These are phyloP conservation scores for Taenioides sp. DNA, from an alignment of 2,797 vertebrate genomes.

Conservation along the genomic window DNA sequence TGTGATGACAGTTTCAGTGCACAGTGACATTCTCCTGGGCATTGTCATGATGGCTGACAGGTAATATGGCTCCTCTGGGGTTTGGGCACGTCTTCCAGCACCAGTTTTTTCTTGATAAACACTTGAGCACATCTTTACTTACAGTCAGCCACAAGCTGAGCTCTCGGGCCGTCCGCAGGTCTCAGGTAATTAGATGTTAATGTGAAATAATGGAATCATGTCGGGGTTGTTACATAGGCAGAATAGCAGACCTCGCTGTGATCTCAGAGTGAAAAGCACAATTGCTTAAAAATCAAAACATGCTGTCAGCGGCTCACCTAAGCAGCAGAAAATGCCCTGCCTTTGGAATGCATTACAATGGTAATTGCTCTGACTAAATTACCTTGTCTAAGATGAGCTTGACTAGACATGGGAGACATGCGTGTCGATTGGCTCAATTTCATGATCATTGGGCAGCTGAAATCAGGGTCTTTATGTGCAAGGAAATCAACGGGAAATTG, in stretches of 20 bases:
- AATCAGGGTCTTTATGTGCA: constrained; percentile 72
- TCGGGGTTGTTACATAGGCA: constrained; percentile 59
- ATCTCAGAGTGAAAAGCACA: constrained; percentile 79
- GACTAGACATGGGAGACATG: constrained; percentile 80
- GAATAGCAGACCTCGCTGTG: constrained; percentile 59
- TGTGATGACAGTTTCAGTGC: constrained; percentile 83
- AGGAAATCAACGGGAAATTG: constrained; percentile 68
- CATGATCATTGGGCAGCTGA: constrained; percentile 85
- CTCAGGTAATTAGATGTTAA: constrained; percentile 75
- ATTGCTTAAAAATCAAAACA: constrained; percentile 93
- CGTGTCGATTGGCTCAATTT: constrained; percentile 88
- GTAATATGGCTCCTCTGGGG: constrained; percentile 71
- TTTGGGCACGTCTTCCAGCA: constrained; percentile 68
- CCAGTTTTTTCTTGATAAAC: constrained; percentile 69
- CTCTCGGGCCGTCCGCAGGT: constrained; percentile 64
- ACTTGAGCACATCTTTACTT: constrained; percentile 66
- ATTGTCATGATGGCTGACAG: constrained; percentile 80
- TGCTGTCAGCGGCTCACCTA: constrained; percentile 85
- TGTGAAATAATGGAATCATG: constrained; percentile 72
- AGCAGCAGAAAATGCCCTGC: constrained; percentile 87
- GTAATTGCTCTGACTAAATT: constrained; percentile 94
- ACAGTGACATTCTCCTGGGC: constrained; percentile 74
- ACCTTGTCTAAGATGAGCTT: constrained; percentile 86
- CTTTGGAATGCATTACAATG: constrained; percentile 95
- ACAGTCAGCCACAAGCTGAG: constrained; percentile 62